phyloP scores from a whole-genome alignment of 2,113 vertebrate genomes.

The Galemys pyrenaicus region DNA sequence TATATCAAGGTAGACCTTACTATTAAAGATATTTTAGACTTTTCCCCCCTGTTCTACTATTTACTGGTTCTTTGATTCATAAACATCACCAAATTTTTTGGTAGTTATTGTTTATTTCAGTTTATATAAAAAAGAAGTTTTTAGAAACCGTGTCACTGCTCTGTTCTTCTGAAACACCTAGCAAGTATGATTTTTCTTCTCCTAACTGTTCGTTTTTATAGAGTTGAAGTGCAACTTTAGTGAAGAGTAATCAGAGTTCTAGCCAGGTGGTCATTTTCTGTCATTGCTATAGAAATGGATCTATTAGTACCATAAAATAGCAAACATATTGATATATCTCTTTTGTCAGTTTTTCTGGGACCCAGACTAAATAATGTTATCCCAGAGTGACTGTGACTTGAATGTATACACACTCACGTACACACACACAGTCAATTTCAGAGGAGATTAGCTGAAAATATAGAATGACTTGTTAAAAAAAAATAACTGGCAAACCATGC shows the following conservation, averaged over 20 bases:
- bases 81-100: constrained; percentile 14
- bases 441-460: constrained; percentile 28
- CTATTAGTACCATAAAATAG: constrained; percentile 11
- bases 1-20: background rate
- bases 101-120: constrained; percentile 24
- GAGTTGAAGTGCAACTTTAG: background rate
- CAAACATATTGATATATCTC: background rate
- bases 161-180: constrained; percentile 26
- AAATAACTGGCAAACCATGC: constrained; percentile 74
- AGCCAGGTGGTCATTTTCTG: constrained; percentile 28
- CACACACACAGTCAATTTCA: background rate
- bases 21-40: constrained; percentile 21
- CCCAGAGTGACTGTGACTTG: background rate
- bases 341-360: constrained; percentile 34
- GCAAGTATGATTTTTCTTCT: background rate
- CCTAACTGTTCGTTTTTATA: background rate
- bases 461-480: background rate
- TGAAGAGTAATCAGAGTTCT: constrained; percentile 14
- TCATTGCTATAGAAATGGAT: constrained; percentile 5
- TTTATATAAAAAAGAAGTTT: background rate
- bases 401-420: background rate
- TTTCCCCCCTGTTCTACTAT: constrained; percentile 10
- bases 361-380: constrained; percentile 8
- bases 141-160: background rate
- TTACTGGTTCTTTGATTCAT: background rate